Conservation (phyloP, 2,113 vertebrate species). For the Climacteris rufus region DNA sequence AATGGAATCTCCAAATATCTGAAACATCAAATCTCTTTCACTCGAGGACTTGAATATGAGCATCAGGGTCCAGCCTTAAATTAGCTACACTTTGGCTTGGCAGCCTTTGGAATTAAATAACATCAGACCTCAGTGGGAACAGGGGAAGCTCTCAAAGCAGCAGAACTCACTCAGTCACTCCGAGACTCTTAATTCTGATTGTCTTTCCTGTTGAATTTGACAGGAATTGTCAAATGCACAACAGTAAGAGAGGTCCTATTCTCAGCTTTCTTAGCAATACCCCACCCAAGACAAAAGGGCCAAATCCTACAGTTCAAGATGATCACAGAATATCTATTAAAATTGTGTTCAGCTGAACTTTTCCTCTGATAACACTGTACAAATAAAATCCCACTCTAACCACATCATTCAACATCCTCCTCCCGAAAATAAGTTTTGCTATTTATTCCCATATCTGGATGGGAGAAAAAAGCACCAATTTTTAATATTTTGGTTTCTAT, state of each 20-base stretch:
- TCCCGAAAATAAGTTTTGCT: neutral
- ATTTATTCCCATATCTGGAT: neutral
- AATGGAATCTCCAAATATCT: neutral
- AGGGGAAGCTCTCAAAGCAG: neutral
- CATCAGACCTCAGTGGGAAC: neutral
- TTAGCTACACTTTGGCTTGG: neutral
- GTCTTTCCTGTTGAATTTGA: neutral
- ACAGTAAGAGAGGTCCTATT: neutral
- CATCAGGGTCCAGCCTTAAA: neutral
- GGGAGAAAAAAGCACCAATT: neutral
- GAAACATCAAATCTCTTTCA: neutral
- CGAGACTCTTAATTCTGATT: neutral
- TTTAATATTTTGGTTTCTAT: neutral
- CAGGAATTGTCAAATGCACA: neutral
- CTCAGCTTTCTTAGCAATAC: neutral
- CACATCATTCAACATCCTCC: neutral
- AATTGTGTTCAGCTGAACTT: neutral
- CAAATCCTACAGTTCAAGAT: neutral
- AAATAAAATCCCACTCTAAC: neutral
- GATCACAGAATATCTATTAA: neutral
- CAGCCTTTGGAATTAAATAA: neutral
- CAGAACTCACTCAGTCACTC: neutral
- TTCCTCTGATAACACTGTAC: neutral
- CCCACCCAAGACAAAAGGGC: neutral
- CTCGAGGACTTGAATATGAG: neutral